A percentile compares a stretch with the other conserved stretches of the same genome.
Evolutionary conservation across 2,797 vertebrate genomes (phyloP).

Genomic region (Graptemys geographica): DNA sequence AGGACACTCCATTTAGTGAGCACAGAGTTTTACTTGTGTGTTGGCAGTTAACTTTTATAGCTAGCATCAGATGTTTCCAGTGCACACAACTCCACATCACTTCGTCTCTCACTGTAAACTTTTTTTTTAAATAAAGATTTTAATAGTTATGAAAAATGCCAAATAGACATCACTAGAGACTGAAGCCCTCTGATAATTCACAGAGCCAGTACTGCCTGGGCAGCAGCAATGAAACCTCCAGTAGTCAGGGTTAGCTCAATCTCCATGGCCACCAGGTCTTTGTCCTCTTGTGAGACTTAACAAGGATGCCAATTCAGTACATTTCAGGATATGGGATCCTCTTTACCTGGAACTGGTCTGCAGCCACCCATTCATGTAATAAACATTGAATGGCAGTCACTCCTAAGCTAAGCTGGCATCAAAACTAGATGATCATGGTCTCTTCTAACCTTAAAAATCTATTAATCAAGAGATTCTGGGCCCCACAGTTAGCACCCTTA

Average conservation of each 20-base stretch:
- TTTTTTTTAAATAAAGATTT: background rate
- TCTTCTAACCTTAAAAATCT: background rate
- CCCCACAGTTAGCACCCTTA: background rate
- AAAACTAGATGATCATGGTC: background rate
- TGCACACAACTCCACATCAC: background rate
- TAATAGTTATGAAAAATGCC: background rate
- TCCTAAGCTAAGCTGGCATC: background rate
- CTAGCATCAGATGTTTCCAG: background rate
- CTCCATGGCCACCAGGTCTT: background rate
- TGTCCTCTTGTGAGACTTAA: background rate
- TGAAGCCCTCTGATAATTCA: background rate
- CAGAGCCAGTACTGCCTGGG: background rate
- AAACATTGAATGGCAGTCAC: background rate
- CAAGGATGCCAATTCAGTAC: background rate
- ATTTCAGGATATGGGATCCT: background rate
- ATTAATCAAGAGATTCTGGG: background rate
- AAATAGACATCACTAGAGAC: background rate
- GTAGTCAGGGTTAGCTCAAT: background rate
- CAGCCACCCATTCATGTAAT: background rate
- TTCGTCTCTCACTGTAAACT: background rate
- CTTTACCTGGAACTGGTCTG: background rate
- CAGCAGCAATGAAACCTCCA: background rate
- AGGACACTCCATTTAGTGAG: background rate
- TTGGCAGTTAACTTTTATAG: fast-evolving
- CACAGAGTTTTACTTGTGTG: background rate